These are phyloP conservation scores for Acronicta psi DNA, from an alignment of 2,888 invertebrate genomes.

Conservation along the genomic window DNA sequence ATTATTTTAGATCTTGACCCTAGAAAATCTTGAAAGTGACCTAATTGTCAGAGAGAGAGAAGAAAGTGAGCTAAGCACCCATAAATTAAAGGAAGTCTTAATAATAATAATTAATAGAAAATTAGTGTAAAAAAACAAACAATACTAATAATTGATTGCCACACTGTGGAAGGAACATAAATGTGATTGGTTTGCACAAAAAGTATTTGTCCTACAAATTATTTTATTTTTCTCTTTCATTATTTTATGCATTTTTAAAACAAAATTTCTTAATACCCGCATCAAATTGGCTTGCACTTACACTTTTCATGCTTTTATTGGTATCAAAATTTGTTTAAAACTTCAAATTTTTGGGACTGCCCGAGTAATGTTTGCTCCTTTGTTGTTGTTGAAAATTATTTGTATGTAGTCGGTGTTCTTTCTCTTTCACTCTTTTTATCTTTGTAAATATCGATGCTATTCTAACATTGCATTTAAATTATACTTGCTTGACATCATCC, in stretches of 20 bases:
- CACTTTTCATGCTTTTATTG: conserved; percentile 80
- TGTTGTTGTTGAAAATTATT: conserved; percentile 66
- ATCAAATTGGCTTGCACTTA: conserved; percentile 84
- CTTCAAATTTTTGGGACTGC: conserved; percentile 61
- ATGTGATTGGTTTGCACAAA: conserved; percentile 83
- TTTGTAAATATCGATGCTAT: conserved; percentile 67
- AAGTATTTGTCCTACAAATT: conserved; percentile 55
- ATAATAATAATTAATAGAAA: too few species aligned
- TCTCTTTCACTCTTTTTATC: conserved; percentile 84
- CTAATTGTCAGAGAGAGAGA: too few species aligned
- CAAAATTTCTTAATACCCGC: conserved; percentile 65
- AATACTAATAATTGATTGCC: conserved; percentile 22
- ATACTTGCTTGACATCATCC: background rate
- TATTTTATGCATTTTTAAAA: conserved; percentile 68
- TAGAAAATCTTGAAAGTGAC: too few species aligned
- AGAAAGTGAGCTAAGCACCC: too few species aligned
- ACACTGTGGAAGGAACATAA: conserved; percentile 64
- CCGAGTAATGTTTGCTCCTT: conserved; percentile 72
- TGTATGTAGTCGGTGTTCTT: conserved; percentile 88
- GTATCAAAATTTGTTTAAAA: conserved; percentile 57
- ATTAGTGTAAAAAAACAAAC: background rate
- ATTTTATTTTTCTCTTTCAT: conserved; percentile 59
- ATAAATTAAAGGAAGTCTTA: too few species aligned
- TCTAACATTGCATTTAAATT: conserved; percentile 42
- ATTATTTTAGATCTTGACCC: too few species aligned